Conservation (phyloP, 2,113 vertebrate species). For the Lagopus leucura region DNA sequence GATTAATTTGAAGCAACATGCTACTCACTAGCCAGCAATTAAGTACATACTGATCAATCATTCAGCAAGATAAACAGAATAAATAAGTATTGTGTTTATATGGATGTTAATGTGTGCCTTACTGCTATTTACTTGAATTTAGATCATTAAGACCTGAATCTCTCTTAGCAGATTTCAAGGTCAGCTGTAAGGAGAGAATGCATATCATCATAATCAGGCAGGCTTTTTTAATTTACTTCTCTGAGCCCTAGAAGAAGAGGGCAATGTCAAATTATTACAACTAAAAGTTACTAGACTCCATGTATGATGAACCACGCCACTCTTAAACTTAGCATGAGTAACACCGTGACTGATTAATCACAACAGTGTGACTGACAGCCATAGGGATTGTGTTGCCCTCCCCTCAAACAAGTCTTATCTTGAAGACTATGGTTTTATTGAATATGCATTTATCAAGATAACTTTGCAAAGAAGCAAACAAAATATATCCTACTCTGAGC, state of each 20-base stretch:
- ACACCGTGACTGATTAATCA: neutral
- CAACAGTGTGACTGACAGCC: neutral
- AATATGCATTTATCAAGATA: neutral
- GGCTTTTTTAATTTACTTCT: neutral
- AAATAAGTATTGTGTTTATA: neutral
- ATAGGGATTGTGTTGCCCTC: neutral
- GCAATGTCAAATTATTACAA: neutral
- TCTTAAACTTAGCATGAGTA: neutral
- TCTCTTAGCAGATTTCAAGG: neutral
- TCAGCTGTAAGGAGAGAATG: neutral
- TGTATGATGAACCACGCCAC: fast-evolving
- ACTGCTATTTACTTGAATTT: neutral
- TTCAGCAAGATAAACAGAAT: neutral
- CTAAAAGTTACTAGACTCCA: neutral
- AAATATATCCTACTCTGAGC: neutral
- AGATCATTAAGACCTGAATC: neutral
- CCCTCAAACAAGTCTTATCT: neutral
- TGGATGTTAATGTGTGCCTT: neutral
- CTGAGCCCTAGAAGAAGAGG: neutral
- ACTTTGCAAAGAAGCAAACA: neutral
- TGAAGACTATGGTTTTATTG: neutral
- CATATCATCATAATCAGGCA: neutral
- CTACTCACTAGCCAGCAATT: neutral
- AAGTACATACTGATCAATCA: neutral
- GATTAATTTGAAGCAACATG: neutral